Conservation (phyloP, 2,113 vertebrate species). For the Myocastor coypus region DNA sequence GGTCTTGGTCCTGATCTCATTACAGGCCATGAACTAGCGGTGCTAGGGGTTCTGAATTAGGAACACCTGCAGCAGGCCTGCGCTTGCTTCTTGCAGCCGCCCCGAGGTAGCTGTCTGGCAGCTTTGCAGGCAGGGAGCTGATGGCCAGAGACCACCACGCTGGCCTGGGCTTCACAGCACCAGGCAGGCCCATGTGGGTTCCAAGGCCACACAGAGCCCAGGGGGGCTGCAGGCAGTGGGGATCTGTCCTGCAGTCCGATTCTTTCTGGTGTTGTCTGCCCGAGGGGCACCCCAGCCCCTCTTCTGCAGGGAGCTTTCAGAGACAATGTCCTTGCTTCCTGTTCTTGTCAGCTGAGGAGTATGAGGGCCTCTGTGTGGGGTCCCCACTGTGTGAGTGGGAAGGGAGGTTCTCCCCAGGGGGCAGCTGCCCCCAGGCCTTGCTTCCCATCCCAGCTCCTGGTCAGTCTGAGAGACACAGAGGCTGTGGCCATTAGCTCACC, state of each 20-base stretch:
- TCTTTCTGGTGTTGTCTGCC: background rate
- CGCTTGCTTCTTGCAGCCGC: background rate
- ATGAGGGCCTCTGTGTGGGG: background rate
- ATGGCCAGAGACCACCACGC: too few species aligned
- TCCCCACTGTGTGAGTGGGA: background rate
- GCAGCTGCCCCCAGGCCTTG: background rate
- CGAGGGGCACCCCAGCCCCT: background rate
- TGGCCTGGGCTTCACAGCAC: background rate
- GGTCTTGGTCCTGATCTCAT: background rate
- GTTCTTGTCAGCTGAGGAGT: background rate
- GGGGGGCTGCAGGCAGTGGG: background rate
- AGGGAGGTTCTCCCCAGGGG: background rate
- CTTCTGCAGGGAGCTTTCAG: background rate
- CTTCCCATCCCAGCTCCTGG: background rate
- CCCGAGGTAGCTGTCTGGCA: background rate
- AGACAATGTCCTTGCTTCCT: too few species aligned
- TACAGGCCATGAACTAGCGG: too few species aligned
- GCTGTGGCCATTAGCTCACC: background rate
- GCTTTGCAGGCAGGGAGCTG: background rate
- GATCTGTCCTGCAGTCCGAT: background rate
- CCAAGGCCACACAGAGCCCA: background rate
- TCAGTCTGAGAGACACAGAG: background rate
- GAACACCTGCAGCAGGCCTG: background rate
- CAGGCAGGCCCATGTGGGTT: background rate
- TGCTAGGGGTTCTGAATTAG: background rate